phyloP scores from a whole-genome alignment of 2,113 vertebrate species.

The Atractosteus spatula region DNA sequence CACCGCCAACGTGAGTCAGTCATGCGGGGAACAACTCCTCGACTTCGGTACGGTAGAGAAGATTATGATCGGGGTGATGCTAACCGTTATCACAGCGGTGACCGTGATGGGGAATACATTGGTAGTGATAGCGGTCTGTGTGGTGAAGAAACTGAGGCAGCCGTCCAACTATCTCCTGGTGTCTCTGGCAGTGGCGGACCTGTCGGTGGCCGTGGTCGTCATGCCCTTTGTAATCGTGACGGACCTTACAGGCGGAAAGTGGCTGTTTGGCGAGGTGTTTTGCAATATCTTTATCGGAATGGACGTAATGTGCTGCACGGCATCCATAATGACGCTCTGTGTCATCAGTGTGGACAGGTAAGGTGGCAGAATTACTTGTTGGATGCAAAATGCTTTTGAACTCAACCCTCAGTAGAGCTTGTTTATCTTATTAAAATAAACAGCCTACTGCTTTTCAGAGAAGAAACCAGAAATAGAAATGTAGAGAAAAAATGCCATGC shows the following conservation, averaged over 20 bases:
- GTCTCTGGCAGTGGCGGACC: constrained; percentile 72
- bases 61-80: constrained; percentile 66
- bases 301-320: constrained; percentile 79
- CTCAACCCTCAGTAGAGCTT: not conserved
- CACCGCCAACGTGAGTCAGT: constrained; percentile 60
- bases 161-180: constrained; percentile 75
- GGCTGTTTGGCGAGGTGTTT: constrained; percentile 74
- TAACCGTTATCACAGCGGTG: constrained; percentile 68
- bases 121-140: constrained; percentile 71
- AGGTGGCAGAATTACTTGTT: constrained; percentile 39
- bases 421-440: not conserved
- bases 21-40: constrained; percentile 62
- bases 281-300: constrained; percentile 77
- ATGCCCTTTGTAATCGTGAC: constrained; percentile 77
- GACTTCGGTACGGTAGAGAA: constrained; percentile 64
- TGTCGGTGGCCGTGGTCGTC: constrained; percentile 70
- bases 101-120: constrained; percentile 75
- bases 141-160: constrained; percentile 75
- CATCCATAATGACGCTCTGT: constrained; percentile 75
- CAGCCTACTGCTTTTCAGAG: not conserved
- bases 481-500: too few relatives aligned
- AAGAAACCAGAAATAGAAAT: not conserved
- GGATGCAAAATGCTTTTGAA: not conserved
- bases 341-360: constrained; percentile 77
- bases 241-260: constrained; percentile 72